These are phyloP conservation scores for Procambarus clarkii DNA, from an alignment of 1,140 invertebrate species.

Conservation along the genomic window DNA sequence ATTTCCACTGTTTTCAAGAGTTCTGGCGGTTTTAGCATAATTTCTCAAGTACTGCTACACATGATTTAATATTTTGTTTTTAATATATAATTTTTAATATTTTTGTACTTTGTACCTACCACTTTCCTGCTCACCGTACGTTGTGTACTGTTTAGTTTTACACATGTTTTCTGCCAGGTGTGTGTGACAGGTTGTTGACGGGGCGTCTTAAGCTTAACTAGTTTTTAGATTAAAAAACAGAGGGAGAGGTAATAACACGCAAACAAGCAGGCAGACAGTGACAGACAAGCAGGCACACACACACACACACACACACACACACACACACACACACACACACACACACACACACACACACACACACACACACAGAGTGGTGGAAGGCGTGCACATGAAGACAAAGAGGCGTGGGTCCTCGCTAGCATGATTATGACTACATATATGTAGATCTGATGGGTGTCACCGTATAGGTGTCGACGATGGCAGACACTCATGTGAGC, in stretches of 20 bases:
- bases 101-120: no score
- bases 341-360: background rate
- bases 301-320: background rate
- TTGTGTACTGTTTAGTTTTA: no score
- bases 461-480: background rate
- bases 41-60: no score
- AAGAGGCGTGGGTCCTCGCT: background rate
- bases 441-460: background rate
- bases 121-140: no score
- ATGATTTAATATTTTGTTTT: no score
- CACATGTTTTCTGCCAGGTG: no score
- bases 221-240: background rate
- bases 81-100: no score
- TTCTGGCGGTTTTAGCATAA: no score
- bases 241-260: background rate
- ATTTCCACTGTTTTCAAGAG: no score
- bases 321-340: slow-evolving; percentile 2
- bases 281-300: background rate
- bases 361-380: background rate
- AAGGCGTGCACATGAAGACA: background rate
- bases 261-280: background rate
- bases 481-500: background rate
- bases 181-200: no score
- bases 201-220: background rate
- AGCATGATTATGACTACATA: background rate